Percentiles rank a stretch among this genome's conserved stretches.
phyloP scores from a whole-genome alignment of 2,797 vertebrate species.

The Hephaestus fuliginosus region DNA sequence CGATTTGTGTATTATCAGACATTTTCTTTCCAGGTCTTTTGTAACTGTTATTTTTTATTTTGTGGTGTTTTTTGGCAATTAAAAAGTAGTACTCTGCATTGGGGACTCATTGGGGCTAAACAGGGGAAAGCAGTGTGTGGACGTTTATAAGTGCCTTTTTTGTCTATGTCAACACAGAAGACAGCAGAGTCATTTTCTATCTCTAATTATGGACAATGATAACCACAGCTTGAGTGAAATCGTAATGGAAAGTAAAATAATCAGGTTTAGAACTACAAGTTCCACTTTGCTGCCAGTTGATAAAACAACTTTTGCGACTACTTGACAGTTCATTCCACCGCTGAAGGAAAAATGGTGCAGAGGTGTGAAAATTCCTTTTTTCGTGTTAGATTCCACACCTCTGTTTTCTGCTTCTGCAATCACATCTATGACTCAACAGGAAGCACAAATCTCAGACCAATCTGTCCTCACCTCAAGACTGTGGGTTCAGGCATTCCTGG shows the following conservation, averaged over 20 bases:
- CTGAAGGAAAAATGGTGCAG: not conserved
- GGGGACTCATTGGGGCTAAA: not conserved
- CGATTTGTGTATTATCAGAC: not conserved
- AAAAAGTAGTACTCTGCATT: not conserved
- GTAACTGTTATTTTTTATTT: not conserved
- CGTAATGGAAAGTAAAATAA: not conserved
- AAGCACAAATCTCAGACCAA: not conserved
- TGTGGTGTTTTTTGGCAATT: not conserved
- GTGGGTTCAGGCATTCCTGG: constrained; percentile 95
- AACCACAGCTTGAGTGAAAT: not conserved
- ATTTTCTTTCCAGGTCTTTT: not conserved
- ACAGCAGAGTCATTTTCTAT: not conserved
- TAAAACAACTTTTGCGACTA: not conserved
- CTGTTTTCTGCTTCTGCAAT: not conserved
- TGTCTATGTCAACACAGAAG: not conserved
- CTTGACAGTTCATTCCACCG: not conserved
- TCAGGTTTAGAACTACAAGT: not conserved
- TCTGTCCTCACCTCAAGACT: constrained; percentile 79
- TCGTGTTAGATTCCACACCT: not conserved
- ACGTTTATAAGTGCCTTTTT: no score
- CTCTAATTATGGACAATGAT: not conserved
- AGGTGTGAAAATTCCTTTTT: constrained; percentile 5
- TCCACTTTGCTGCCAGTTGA: not conserved
- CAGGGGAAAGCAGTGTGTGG: not conserved
- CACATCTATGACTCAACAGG: not conserved